Evolutionary conservation across 2,888 invertebrate species (phyloP).

Genomic region (Trachelus iudaicus): DNA sequence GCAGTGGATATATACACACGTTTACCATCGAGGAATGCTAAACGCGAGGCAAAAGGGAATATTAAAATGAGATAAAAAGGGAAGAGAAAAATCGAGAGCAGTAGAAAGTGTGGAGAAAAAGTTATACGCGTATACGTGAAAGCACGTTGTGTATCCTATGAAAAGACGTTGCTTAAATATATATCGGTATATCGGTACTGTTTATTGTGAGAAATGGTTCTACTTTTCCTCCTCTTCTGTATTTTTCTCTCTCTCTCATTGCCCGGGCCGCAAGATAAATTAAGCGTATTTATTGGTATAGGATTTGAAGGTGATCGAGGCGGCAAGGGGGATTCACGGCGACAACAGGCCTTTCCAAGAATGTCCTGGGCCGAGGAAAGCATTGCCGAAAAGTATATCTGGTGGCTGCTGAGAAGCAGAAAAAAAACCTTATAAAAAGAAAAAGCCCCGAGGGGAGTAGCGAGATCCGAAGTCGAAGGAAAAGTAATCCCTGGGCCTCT

Average conservation of each 20-base stretch:
- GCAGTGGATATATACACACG: neutral
- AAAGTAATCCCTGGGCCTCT: neutral
- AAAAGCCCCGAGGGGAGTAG: neutral
- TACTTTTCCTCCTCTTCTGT: neutral
- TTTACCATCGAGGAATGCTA: neutral
- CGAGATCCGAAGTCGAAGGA: neutral
- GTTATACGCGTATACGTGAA: neutral
- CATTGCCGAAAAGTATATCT: neutral
- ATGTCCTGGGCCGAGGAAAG: neutral
- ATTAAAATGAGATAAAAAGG: conserved; percentile 1
- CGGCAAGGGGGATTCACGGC: neutral
- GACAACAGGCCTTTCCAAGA: neutral
- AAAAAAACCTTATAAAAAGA: neutral
- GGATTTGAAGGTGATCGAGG: neutral
- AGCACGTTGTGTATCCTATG: neutral
- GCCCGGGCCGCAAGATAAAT: neutral
- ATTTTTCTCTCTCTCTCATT: neutral
- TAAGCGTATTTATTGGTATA: neutral
- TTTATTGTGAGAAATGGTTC: neutral
- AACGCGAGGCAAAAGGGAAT: conserved; percentile 9
- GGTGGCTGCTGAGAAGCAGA: neutral
- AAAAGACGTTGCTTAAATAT: neutral
- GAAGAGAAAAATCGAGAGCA: conserved; percentile 1
- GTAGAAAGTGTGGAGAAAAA: neutral
- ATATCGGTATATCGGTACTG: neutral